These are phyloP conservation scores for Naso thynnoides DNA, from an alignment of 2,797 vertebrate genomes.

Conservation along the genomic window DNA sequence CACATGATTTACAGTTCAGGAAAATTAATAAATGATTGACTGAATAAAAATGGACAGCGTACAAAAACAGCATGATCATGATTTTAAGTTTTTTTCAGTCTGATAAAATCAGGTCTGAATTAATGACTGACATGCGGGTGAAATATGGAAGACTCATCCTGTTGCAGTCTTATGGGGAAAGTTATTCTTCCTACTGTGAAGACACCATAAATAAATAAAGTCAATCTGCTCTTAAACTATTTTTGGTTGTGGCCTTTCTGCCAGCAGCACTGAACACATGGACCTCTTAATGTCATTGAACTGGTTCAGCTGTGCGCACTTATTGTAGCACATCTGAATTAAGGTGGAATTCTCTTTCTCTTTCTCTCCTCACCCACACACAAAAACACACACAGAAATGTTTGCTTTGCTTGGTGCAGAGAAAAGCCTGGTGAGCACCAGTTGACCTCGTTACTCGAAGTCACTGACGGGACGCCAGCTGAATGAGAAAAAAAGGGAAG, in stretches of 20 bases:
- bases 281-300: neutral
- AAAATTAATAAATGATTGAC: too few relatives aligned
- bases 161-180: neutral
- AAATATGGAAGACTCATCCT: neutral
- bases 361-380: conserved; percentile 1
- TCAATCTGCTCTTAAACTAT: too few relatives aligned
- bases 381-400: neutral
- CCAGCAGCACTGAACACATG: neutral
- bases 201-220: neutral
- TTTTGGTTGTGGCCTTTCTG: neutral
- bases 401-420: neutral
- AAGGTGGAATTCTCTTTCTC: conserved; percentile 39
- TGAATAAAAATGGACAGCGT: too few relatives aligned
- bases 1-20: too few relatives aligned
- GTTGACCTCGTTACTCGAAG: conserved; percentile 13
- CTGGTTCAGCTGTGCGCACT: neutral
- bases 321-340: too few relatives aligned
- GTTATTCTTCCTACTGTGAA: neutral
- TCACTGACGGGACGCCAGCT: conserved; percentile 12
- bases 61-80: too few relatives aligned
- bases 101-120: neutral
- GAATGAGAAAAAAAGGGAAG: conserved; percentile 36
- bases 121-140: neutral
- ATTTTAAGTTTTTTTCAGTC: too few relatives aligned
- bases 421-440: neutral